phyloP scores from a whole-genome alignment of 1,140 invertebrate species.

The Magallana ariakensis region DNA sequence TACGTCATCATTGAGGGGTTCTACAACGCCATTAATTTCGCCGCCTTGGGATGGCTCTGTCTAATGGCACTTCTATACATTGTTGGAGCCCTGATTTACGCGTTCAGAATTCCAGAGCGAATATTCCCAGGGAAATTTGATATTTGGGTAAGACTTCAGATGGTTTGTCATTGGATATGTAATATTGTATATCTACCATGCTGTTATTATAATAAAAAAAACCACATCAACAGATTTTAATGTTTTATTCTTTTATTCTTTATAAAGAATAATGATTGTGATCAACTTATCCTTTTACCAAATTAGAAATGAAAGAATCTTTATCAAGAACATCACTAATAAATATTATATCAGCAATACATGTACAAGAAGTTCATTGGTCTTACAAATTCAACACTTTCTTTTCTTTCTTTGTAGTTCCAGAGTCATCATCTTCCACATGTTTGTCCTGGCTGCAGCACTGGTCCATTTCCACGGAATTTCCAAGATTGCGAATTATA shows the following conservation, averaged over 20 bases:
- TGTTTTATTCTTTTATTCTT: too few relatives aligned
- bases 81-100: conserved; percentile 95
- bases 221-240: too few relatives aligned
- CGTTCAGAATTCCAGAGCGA: conserved; percentile 95
- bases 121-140: conserved; percentile 99
- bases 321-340: too few relatives aligned
- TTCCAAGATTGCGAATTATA: conserved; percentile 97
- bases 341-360: too few relatives aligned
- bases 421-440: conserved; percentile 99
- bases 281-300: too few relatives aligned
- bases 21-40: conserved; percentile 82
- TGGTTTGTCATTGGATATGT: too few relatives aligned
- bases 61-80: conserved; percentile 98
- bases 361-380: too few relatives aligned
- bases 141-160: conserved; percentile 90
- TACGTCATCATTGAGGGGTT: conserved; percentile 82
- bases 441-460: conserved; percentile 97
- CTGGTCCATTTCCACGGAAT: conserved; percentile 99
- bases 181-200: too few relatives aligned
- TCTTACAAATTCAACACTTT: background rate
- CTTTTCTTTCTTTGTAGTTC: conserved; percentile 84
- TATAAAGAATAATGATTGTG: too few relatives aligned
- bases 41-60: conserved; percentile 96
- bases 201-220: too few relatives aligned
- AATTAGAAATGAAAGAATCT: too few relatives aligned